Evolutionary conservation across 2,113 vertebrate genomes (phyloP).

Genomic region (Chloroceryle aenea): DNA sequence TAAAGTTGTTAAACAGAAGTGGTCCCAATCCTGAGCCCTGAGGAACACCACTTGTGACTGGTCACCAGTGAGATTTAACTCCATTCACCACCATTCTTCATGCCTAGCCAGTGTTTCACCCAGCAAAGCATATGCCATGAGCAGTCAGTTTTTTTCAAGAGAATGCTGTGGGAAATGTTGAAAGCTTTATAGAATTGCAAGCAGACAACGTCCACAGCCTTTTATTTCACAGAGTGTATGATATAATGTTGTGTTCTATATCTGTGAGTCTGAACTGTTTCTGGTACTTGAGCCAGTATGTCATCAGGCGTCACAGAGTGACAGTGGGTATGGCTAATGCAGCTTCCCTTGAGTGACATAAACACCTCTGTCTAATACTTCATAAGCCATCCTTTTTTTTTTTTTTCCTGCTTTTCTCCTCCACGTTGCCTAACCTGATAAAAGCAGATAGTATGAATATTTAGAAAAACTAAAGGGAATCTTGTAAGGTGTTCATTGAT

Average conservation of each 20-base stretch:
- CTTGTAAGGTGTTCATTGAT: not conserved
- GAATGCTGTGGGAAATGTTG: too few species aligned
- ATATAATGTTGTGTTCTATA: not conserved
- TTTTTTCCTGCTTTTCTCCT: not conserved
- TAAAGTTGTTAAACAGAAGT: too few species aligned
- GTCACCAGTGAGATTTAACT: too few species aligned
- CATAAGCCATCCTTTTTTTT: too few species aligned
- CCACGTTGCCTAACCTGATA: not conserved
- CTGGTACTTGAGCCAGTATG: not conserved
- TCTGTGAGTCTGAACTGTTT: not conserved
- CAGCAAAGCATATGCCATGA: too few species aligned
- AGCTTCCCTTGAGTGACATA: not conserved
- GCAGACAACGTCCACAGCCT: too few species aligned
- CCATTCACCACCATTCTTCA: too few species aligned
- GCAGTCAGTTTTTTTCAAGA: too few species aligned
- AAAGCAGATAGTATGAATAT: not conserved
- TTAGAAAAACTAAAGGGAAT: conserved; percentile 1
- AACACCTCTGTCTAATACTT: not conserved
- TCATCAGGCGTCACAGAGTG: not conserved
- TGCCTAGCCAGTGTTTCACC: too few species aligned
- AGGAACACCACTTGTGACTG: too few species aligned
- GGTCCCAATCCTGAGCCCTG: too few species aligned
- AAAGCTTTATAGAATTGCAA: too few species aligned
- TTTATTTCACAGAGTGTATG: not conserved
- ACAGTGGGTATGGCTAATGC: not conserved